Conservation (phyloP, 2,113 vertebrate genomes). For the Salvelinus namaycush region DNA sequence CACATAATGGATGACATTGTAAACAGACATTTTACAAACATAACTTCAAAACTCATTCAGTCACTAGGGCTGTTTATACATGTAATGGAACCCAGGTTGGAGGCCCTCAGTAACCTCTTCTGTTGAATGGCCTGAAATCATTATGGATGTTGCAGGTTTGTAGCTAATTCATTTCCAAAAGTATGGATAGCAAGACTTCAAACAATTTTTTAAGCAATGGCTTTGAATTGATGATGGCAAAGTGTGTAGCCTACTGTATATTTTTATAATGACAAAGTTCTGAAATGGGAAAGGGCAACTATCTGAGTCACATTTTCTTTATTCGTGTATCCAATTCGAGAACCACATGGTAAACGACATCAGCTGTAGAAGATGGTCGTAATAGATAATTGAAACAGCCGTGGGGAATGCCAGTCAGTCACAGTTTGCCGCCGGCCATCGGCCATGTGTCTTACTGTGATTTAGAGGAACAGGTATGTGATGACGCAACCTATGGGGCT, state of each 20-base stretch:
- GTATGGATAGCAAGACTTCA: neutral
- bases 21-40: conserved; percentile 61
- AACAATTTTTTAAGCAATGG: neutral
- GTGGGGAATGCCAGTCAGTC: conserved; percentile 22
- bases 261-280: neutral
- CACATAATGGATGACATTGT: conserved; percentile 59
- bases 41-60: conserved; percentile 57
- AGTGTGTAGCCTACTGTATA: neutral
- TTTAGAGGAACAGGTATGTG: conserved; percentile 2
- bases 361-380: conserved; percentile 6
- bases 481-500: neutral
- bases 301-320: neutral
- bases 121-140: neutral
- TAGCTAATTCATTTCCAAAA: neutral
- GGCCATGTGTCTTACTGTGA: neutral
- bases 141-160: neutral
- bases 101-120: neutral
- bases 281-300: neutral
- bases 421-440: neutral
- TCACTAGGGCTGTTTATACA: conserved; percentile 66
- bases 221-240: neutral
- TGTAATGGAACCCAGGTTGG: conserved; percentile 60
- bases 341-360: conserved; percentile 7
- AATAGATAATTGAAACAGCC: conserved; percentile 16
- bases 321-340: neutral